phyloP scores from a whole-genome alignment of 2,888 invertebrate genomes.

The Torymus aiolomorphi region DNA sequence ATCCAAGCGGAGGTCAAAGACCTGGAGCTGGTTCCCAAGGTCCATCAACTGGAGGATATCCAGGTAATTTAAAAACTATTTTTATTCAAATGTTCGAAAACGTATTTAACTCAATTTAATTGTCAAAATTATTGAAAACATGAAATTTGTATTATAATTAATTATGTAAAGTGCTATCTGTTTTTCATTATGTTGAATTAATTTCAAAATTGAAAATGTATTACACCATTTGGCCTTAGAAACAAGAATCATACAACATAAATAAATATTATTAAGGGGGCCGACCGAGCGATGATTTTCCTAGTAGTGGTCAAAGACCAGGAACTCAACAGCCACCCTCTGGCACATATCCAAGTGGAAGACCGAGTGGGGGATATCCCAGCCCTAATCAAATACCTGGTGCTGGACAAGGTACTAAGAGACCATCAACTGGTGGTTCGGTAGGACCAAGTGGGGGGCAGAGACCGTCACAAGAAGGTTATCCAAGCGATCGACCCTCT shows the following conservation, averaged over 20 bases:
- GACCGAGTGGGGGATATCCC: constrained; percentile 61
- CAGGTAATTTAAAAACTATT: constrained; percentile 37
- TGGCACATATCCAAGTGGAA: constrained; percentile 58
- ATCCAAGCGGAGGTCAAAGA: constrained; percentile 53
- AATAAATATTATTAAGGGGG: constrained; percentile 58
- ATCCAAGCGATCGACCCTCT: constrained; percentile 64
- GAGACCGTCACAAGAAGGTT: constrained; percentile 67
- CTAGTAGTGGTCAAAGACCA: constrained; percentile 59
- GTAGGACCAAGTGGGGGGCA: constrained; percentile 65
- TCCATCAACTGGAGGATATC: constrained; percentile 55
- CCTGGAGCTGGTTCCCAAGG: constrained; percentile 58
- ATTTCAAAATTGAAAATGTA: no score
- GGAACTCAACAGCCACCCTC: constrained; percentile 59
- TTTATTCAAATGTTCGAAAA: neutral
- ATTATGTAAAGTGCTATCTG: no score
- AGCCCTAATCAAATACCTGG: constrained; percentile 59
- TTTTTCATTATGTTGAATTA: no score
- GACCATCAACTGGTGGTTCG: constrained; percentile 62
- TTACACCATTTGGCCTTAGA: neutral
- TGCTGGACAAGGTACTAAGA: constrained; percentile 62
- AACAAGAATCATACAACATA: constrained; percentile 38
- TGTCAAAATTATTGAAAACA: no score
- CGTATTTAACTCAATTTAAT: neutral
- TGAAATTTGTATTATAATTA: no score
- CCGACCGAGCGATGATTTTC: constrained; percentile 60